Percentiles rank a stretch among this genome's conserved stretches.
phyloP scores from a whole-genome alignment of 2,888 invertebrate genomes.

The Halictus quadricinctus region DNA sequence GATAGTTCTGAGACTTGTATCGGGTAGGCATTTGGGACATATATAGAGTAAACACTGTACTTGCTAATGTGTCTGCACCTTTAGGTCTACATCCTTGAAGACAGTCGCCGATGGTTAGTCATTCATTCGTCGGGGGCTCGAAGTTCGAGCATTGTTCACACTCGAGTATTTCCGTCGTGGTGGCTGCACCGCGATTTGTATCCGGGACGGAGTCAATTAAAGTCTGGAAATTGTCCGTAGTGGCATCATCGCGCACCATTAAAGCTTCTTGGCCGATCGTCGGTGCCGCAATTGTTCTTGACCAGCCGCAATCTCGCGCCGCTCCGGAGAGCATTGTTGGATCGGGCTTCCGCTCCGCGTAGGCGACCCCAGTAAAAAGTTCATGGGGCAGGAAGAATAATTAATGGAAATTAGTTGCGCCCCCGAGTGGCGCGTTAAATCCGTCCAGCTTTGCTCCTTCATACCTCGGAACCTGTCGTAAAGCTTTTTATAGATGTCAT shows the following conservation, averaged over 20 bases:
- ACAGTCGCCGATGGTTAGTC: too few species aligned
- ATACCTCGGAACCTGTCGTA: slow-evolving; percentile 16
- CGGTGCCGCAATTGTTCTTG: slow-evolving; percentile 59
- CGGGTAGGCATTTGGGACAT: too few species aligned
- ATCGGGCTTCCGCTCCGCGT: not conserved
- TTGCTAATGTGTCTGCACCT: too few species aligned
- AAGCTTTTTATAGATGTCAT: slow-evolving; percentile 48
- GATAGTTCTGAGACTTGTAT: too few species aligned
- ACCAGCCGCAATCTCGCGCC: slow-evolving; percentile 26
- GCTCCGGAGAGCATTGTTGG: not conserved
- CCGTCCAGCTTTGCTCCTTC: not conserved
- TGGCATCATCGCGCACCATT: slow-evolving; percentile 46
- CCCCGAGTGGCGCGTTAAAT: not conserved
- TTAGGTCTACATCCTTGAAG: too few species aligned
- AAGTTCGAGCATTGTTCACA: not conserved
- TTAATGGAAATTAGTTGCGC: slow-evolving; percentile 40
- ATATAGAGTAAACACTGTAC: too few species aligned
- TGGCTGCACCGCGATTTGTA: slow-evolving; percentile 19
- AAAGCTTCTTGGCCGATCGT: slow-evolving; percentile 64
- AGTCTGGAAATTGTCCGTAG: slow-evolving; percentile 44
- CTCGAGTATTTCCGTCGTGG: not conserved
- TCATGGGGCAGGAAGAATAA: slow-evolving; percentile 28
- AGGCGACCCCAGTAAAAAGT: slow-evolving; percentile 19
- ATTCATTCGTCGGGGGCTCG: not conserved
- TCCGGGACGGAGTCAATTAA: slow-evolving; percentile 53